Evolutionary conservation across 2,888 invertebrate genomes (phyloP), one percentile per base, ranked within the genome.

Genomic region (Drosophila siamana): DNA sequence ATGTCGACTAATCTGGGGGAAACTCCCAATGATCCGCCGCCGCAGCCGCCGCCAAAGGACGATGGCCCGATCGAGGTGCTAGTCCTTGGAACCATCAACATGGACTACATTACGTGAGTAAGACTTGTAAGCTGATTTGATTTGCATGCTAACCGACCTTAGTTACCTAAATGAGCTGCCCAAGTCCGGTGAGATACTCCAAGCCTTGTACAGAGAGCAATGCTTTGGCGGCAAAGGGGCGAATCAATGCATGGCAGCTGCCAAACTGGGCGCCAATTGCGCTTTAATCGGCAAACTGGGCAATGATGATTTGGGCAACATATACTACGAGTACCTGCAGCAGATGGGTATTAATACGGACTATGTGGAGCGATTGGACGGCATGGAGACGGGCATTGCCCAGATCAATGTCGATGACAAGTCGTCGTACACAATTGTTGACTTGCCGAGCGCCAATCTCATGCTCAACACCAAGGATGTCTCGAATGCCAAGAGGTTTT

Each of bases 201-300:
- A 95, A 89, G 98, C 98, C 9, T 93, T 93, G 22, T 95, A 95
- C 89, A 99, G 98, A 93, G 93, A 93, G 15, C 95, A 95, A 55
- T 97, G 97, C 64, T 97, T 95, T 92, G 99, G 99, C 16, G 99
- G 99, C 1, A 99, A 99, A 93, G 99, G 98, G 6, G 98, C 98
- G 4, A 99, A 99, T 92, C 99, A 99, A 92, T 98, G 98, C 92
- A 95, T 99, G 2, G 96, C 97, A 63, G 97, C 98, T 13, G 95
- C 96, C 0, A 96, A 95, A 91, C 93, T 99, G 51, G 98, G 98
- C 11, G 97, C 95, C 69, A 94, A 94, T 55, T 94, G 96, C 9
- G 94, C 95, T 1, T 94, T 99, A 92, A 94, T 99, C 82, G 96
- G 96, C 61, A 96, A 96, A 96, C 92, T 98, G 51, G 98, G 99